Percentiles rank a stretch among this genome's conserved stretches.
Evolutionary conservation across 2,888 invertebrate species (phyloP).

Genomic region (Nymphalis polychloros): DNA sequence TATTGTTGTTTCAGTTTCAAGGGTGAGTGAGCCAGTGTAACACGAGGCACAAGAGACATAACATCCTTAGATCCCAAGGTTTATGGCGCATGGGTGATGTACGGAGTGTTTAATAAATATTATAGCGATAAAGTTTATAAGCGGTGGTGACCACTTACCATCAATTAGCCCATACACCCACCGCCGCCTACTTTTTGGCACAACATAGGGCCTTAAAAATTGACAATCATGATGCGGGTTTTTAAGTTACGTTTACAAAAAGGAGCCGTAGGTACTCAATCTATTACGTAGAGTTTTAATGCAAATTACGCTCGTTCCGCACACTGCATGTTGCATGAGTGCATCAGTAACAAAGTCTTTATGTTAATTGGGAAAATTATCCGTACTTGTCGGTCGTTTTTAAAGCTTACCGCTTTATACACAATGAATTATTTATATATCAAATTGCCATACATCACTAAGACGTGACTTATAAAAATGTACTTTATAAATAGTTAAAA

Average conservation of each 20-base stretch:
- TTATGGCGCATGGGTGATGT: no score
- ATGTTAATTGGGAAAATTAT: slow-evolving; percentile 68
- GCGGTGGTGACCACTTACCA: no score
- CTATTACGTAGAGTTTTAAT: slow-evolving; percentile 16
- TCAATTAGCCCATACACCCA: no score
- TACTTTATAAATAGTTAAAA: neutral
- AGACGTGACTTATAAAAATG: slow-evolving; percentile 6
- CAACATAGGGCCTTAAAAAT: no score
- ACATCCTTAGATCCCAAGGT: no score
- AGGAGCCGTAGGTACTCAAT: neutral
- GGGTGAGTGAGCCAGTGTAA: no score
- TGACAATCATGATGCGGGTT: neutral
- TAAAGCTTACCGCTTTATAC: slow-evolving; percentile 48
- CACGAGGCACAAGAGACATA: no score
- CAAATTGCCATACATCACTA: slow-evolving; percentile 8
- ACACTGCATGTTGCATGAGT: slow-evolving; percentile 64
- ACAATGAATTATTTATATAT: slow-evolving; percentile 45
- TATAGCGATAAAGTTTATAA: no score
- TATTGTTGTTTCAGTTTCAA: no score
- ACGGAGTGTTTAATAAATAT: no score
- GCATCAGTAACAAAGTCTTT: slow-evolving; percentile 57
- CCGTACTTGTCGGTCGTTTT: slow-evolving; percentile 52
- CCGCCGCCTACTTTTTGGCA: no score
- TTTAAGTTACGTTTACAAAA: neutral
- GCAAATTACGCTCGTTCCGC: slow-evolving; percentile 39